These are phyloP conservation scores for Eupithecia inturbata DNA, from an alignment of 2,888 invertebrate genomes.

Conservation along the genomic window DNA sequence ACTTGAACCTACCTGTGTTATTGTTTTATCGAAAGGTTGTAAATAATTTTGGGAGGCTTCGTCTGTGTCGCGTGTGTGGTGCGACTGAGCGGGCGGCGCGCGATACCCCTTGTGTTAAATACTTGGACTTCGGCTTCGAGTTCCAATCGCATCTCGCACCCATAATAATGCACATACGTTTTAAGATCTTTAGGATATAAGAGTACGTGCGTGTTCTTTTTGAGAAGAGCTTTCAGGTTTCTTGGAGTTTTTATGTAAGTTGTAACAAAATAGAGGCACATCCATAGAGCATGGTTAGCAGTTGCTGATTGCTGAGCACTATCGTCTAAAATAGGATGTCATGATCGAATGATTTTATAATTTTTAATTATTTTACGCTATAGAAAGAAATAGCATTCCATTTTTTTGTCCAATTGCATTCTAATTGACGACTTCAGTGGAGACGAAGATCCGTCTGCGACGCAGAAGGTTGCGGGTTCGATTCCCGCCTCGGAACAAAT, in stretches of 20 bases:
- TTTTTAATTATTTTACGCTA: neutral
- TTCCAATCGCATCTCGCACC: constrained; percentile 65
- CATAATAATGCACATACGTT: constrained; percentile 63
- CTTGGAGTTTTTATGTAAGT: neutral
- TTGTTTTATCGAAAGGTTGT: constrained; percentile 43
- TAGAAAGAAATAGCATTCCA: neutral
- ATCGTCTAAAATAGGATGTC: neutral
- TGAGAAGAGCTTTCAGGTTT: neutral
- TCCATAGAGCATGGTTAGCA: neutral
- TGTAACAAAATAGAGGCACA: neutral
- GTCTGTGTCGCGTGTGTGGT: constrained; percentile 65
- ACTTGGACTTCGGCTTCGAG: constrained; percentile 69
- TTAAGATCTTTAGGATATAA: constrained; percentile 53
- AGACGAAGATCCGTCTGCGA: neutral
- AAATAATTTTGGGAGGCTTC: constrained; percentile 54
- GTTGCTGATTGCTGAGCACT: neutral
- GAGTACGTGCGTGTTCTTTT: neutral
- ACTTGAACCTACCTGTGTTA: constrained; percentile 44
- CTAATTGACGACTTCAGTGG: neutral
- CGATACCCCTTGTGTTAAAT: constrained; percentile 77
- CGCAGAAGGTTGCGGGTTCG: neutral
- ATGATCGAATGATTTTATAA: neutral
- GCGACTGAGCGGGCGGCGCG: constrained; percentile 76
- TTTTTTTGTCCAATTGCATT: no score
- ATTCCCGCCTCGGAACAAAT: neutral